Percentiles rank a stretch among this genome's conserved stretches.
Evolutionary conservation across 1,140 invertebrate species (phyloP).

Genomic region (Lordiphosa mommai): DNA sequence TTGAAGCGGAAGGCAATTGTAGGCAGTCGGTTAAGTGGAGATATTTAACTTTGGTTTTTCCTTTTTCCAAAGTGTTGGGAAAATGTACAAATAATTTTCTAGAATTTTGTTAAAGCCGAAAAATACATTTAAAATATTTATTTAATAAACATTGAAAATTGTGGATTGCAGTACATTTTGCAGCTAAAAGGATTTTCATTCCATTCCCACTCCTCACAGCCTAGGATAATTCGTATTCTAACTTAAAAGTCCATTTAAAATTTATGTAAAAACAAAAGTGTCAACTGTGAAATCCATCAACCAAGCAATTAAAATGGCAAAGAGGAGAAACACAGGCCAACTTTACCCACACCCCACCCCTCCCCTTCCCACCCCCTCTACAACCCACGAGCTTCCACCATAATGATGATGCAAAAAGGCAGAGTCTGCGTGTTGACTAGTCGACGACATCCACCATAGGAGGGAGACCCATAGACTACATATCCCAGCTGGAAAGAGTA

Average conservation of each 20-base stretch:
- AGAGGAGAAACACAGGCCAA: slow-evolving; percentile 28
- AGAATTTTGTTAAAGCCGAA: background rate
- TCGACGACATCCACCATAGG: slow-evolving; percentile 9
- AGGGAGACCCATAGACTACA: no score
- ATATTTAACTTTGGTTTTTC: slow-evolving; percentile 31
- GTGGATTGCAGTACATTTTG: background rate
- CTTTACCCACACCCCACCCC: no score
- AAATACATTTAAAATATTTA: background rate
- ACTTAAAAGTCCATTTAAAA: slow-evolving; percentile 45
- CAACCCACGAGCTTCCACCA: slow-evolving; percentile 23
- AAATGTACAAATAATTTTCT: slow-evolving; percentile 4
- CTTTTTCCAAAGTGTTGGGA: slow-evolving; percentile 22
- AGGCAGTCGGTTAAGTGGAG: slow-evolving; percentile 31
- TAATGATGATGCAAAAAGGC: slow-evolving; percentile 62
- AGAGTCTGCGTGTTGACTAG: slow-evolving; percentile 1
- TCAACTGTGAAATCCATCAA: slow-evolving; percentile 68
- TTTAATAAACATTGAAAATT: no score
- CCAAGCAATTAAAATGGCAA: slow-evolving; percentile 71
- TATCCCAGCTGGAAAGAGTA: slow-evolving; percentile 24
- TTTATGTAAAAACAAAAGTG: slow-evolving; percentile 67
- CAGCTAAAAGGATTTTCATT: background rate
- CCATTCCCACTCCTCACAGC: background rate
- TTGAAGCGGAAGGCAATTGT: slow-evolving; percentile 55
- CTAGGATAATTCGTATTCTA: slow-evolving; percentile 1
- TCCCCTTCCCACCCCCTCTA: no score